phyloP scores from a whole-genome alignment of 2,113 vertebrate species.

The Bos indicus region DNA sequence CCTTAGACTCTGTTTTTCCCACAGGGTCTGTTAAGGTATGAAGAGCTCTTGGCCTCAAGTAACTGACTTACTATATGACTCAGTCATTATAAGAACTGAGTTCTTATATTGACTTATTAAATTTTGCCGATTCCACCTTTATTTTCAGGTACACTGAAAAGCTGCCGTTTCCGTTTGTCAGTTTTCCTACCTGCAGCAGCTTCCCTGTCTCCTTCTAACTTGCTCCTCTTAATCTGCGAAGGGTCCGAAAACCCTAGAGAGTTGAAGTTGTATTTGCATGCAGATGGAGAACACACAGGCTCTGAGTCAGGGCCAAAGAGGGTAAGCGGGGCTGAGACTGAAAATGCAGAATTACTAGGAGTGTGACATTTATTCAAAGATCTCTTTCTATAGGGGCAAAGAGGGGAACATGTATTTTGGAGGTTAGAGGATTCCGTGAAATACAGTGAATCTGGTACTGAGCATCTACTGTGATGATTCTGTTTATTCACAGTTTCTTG shows the following conservation, averaged over 20 bases:
- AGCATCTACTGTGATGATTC: neutral
- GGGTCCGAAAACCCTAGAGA: neutral
- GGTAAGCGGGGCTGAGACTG: rapidly evolving
- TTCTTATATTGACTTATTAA: neutral
- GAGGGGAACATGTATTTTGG: neutral
- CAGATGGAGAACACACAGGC: neutral
- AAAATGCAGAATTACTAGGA: neutral
- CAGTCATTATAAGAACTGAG: neutral
- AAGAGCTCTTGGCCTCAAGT: neutral
- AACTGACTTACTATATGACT: neutral
- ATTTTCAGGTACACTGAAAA: neutral
- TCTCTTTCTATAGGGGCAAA: neutral
- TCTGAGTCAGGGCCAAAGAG: neutral
- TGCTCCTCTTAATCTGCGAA: neutral
- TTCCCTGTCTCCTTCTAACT: neutral
- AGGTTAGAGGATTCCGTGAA: neutral
- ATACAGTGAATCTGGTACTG: neutral
- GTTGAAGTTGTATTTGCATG: neutral
- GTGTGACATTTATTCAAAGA: neutral
- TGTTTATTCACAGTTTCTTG: neutral
- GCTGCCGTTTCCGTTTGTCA: neutral
- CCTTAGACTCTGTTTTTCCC: neutral
- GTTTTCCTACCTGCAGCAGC: neutral
- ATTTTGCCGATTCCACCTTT: neutral
- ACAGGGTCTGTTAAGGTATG: neutral